Evolutionary conservation across 1,140 invertebrate species (phyloP), one percentile per base, ranked within the genome.

Genomic region (Drosophila pallidifrons): DNA sequence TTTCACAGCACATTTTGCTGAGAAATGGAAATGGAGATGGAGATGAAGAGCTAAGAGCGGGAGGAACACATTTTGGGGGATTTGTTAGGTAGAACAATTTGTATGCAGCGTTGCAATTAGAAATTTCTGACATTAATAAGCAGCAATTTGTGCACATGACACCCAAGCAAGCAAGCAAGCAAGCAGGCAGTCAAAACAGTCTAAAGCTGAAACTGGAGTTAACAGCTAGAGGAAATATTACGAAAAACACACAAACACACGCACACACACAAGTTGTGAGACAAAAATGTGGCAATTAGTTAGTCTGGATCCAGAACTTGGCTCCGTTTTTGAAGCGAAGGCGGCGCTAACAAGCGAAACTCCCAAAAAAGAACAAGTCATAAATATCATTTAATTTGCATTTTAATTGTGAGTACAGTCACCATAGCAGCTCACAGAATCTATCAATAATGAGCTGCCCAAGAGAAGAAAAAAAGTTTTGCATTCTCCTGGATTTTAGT

Each of bases 91-190:
- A 49, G 46, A 70, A 75, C 82, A 86, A 86, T 86, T 87, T 87
- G 77, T 77, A 87, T 87, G 83, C 83, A 87, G 82, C 75, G 72
- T 88, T 88, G 83, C 80, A 87, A 87, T 87, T 87, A 80, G 76
- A 87, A 87, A 82, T 87, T 88, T 87, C 77, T 80, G 83, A 87
- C 83, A 87, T 87, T 87, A 87, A 87, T 87, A 87, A 87, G 82
- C 83, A 83, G 83, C 83, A 82, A 88, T 88, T 87, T 79, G 80
- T 87, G 82, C 80, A 87, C 80, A 87, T 80, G 79, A 82, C 82
- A 87, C 79, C 79, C 57, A 75, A 30, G 32, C 75, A 46, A 65
- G 73, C 32, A 46, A 65, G 73, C 32, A 1, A 55, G 28, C 30
- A 30, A 38, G n/a, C 30, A 10, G 6, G 30, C 8, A 16, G 72